These are phyloP conservation scores for Drosophila watanabei DNA, from an alignment of 1,140 invertebrate species.

Conservation along the genomic window DNA sequence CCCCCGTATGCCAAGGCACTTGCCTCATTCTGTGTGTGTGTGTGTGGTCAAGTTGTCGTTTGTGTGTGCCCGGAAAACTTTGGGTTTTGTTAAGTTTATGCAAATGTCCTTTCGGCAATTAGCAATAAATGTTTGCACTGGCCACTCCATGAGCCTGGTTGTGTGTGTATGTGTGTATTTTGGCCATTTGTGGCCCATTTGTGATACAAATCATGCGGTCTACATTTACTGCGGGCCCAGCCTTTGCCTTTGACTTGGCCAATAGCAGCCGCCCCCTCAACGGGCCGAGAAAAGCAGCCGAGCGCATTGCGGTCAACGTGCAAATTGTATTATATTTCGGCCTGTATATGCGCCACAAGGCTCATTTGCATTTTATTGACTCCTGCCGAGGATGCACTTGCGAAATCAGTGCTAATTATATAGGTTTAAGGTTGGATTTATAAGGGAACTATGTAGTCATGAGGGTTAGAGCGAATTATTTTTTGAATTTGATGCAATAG, in stretches of 20 bases:
- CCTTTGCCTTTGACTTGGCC: slow-evolving; percentile 55
- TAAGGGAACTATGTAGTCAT: neutral
- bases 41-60: slow-evolving; percentile 65
- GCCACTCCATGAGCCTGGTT: slow-evolving; percentile 22
- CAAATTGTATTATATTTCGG: slow-evolving; percentile 73
- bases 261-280: slow-evolving; percentile 32
- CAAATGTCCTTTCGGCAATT: slow-evolving; percentile 82
- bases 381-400: slow-evolving; percentile 6
- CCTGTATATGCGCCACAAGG: slow-evolving; percentile 37
- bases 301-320: slow-evolving; percentile 68
- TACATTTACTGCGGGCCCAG: slow-evolving; percentile 76
- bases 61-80: slow-evolving; percentile 68
- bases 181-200: slow-evolving; percentile 78
- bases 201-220: slow-evolving; percentile 82
- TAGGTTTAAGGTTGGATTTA: neutral
- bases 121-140: slow-evolving; percentile 82
- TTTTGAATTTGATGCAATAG: no score
- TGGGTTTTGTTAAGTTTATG: slow-evolving; percentile 83
- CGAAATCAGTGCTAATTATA: slow-evolving; percentile 2
- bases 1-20: slow-evolving; percentile 8
- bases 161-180: slow-evolving; percentile 8
- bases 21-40: slow-evolving; percentile 1
- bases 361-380: slow-evolving; percentile 61
- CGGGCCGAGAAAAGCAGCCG: slow-evolving; percentile 3
- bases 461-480: neutral